Evolutionary conservation across 2,113 vertebrate genomes (phyloP).

Genomic region (Podarcis raffonei): DNA sequence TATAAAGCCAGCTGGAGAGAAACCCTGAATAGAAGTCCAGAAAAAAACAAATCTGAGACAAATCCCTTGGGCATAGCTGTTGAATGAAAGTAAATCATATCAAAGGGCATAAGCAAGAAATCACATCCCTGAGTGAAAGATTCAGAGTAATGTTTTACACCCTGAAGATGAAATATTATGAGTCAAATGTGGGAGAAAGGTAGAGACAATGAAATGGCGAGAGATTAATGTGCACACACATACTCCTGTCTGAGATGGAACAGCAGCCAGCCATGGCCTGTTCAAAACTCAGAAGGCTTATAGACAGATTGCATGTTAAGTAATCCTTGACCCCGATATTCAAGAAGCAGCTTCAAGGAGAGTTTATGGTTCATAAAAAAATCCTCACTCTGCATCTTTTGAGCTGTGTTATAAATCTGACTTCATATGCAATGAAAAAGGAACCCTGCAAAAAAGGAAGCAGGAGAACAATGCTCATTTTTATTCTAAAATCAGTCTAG

Average conservation of each 20-base stretch:
- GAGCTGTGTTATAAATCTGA: background rate
- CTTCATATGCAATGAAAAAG: background rate
- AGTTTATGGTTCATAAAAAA: background rate
- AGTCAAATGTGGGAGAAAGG: background rate
- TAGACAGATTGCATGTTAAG: background rate
- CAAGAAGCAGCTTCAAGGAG: background rate
- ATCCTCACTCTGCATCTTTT: background rate
- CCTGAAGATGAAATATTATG: background rate
- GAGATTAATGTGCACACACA: background rate
- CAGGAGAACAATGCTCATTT: background rate
- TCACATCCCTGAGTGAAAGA: background rate
- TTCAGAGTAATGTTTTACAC: background rate
- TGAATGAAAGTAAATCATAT: background rate
- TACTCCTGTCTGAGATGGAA: background rate
- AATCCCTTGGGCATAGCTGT: background rate
- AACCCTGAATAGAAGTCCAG: constrained; percentile 4
- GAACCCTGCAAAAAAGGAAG: background rate
- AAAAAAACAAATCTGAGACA: constrained; percentile 19
- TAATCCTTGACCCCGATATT: background rate
- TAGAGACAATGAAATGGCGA: background rate
- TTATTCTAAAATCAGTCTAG: background rate
- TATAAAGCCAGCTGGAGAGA: background rate
- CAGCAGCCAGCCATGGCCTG: background rate
- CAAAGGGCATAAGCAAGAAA: background rate
- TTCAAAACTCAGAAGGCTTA: background rate